Conservation (phyloP, 2,797 vertebrate genomes). For the Periophthalmus magnuspinnatus region DNA sequence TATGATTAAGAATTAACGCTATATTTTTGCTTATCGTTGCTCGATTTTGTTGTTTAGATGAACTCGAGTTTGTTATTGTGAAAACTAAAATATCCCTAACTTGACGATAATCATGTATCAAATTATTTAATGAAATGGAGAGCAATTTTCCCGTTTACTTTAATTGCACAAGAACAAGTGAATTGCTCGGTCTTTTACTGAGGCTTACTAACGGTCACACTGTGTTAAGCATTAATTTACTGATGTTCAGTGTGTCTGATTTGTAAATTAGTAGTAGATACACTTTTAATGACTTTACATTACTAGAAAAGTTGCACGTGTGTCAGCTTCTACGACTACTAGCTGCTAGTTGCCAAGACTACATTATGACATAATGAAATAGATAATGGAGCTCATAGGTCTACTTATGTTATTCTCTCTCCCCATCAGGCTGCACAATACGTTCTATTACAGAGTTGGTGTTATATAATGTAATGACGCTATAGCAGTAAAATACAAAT, state of each 20-base stretch:
- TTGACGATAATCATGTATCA: not conserved
- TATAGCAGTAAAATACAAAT: too few species aligned
- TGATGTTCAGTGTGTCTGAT: too few species aligned
- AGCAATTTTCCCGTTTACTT: not conserved
- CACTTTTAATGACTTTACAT: not conserved
- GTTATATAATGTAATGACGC: not conserved
- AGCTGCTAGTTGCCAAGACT: too few species aligned
- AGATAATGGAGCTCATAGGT: not conserved
- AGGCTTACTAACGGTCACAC: not conserved
- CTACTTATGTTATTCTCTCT: not conserved
- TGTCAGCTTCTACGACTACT: not conserved
- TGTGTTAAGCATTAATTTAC: not conserved
- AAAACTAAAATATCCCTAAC: not conserved
- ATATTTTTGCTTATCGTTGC: not conserved
- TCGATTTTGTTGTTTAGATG: not conserved
- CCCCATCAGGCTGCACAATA: not conserved
- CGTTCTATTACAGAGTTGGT: not conserved
- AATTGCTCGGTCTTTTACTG: not conserved
- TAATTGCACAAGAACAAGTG: not conserved
- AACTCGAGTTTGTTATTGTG: not conserved
- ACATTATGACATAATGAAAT: too few species aligned
- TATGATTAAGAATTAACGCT: too few species aligned
- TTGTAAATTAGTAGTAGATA: too few species aligned
- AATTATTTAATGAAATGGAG: not conserved
- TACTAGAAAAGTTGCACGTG: not conserved